Base-by-base conservation (phyloP, 2,797 vertebrate genomes). In the Rhynchonycteris naso region DNA sequence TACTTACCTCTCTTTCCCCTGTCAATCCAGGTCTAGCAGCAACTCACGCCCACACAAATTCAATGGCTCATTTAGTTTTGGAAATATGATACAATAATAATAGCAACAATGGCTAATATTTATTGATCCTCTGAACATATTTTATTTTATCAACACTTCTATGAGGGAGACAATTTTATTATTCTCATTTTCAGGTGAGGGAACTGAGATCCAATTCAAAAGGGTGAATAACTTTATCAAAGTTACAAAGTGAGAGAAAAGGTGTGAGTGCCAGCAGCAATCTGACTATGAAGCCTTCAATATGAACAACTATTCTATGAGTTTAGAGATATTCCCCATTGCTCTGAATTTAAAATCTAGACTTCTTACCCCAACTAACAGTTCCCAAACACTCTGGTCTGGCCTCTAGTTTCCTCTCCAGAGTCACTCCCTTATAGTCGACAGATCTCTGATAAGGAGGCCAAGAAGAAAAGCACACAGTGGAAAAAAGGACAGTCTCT, bases 251-350 rank as follows among this genome's bases (percentile, higher is more conserved):
- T 3, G 18, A 33, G 9, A 19, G 81, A 8, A 22, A 58, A 61
- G 35, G 38, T 52, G 3, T 13, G n/a, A 74, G 47, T 14, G 28
- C 8, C 21, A 47, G 13, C 19, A 43, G 35, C 22, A 13, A 24
- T n/a, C 4, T 50, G 35, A 65, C 43, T 9, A 1, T 6, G 9
- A 16, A 75, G 18, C 14, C 52, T 16, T 28, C 14, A 2, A 4
- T 2, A 1, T 11, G 30, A 93, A 43, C 6, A 6, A 28, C 26
- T 5, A 0, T 5, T 14, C 19, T 28, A 1, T 1, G 18, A 38
- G 47, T 26, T 18, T 26, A 80, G 59, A 86, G 22, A 22, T 80
- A 33, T 8, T 35, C 4, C 66, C 58, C 47, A 15, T 11, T 61
- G 75, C 83, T 82, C 88, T 38, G 50, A 38, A 30, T 71, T 83